Evolutionary conservation across 2,797 vertebrate species (phyloP).

Genomic region (Odontamblyopus lacepedii): DNA sequence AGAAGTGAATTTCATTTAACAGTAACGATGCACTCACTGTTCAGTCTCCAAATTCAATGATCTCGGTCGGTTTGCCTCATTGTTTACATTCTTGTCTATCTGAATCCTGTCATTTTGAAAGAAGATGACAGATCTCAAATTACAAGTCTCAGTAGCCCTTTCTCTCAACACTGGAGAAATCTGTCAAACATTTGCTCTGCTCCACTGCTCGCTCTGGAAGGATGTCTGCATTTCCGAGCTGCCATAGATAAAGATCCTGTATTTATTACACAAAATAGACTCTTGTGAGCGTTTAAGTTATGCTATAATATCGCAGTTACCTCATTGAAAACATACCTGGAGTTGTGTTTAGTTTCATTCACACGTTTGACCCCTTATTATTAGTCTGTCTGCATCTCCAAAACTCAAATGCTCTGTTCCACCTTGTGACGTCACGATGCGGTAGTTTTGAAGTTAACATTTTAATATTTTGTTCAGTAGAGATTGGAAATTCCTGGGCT

Average conservation of each 20-base stretch:
- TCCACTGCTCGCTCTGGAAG: background rate
- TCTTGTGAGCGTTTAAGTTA: no score
- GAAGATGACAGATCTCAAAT: conserved; percentile 33
- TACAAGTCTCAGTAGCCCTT: conserved; percentile 11
- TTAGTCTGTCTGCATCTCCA: no score
- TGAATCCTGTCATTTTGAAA: conserved; percentile 26
- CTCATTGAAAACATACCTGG: no score
- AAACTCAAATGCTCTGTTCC: no score
- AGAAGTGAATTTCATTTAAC: background rate
- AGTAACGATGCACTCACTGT: background rate
- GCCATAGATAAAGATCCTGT: background rate
- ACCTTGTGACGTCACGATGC: no score
- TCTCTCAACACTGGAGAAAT: conserved; percentile 20
- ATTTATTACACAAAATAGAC: no score
- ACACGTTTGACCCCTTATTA: no score
- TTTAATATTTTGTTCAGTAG: no score
- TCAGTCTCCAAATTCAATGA: background rate
- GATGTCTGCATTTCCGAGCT: conserved; percentile 10
- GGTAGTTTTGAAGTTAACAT: no score
- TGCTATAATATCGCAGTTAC: no score
- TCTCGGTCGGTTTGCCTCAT: background rate
- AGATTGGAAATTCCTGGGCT: no score
- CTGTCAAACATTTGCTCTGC: conserved; percentile 16
- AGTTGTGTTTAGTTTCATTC: no score
- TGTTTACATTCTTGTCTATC: conserved; percentile 19